Base-by-base conservation (phyloP, 2,113 vertebrate genomes). In the Rhineura floridana region DNA sequence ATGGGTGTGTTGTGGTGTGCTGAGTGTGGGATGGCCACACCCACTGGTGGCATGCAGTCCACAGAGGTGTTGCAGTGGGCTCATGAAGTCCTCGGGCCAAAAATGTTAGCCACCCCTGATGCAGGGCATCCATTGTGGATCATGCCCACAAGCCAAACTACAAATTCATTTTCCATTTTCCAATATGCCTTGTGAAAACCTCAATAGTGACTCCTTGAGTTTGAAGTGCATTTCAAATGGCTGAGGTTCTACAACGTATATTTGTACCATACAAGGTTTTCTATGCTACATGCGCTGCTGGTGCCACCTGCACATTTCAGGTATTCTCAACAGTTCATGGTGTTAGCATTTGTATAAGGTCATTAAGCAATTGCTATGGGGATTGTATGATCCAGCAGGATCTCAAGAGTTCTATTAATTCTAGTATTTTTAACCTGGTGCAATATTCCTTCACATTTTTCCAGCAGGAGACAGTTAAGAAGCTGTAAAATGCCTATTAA, bases 141-240 rank as follows among this genome's bases (percentile, higher is more conserved):
- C 39, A 63, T 5, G 36, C 3, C 10, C 7, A 8, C 62, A 81
- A 62, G 17, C 62, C 55, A 44, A 23, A 55, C 15, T 23, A 2
- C 17, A 73, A 13, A 59, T 59, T 11, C n/a, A 2, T 44, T 28
- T 15, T 78, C 62, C 33, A 17, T 12, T 9, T 30, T 36, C 17
- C 30, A 2, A 6, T 52, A 17, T 65, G 12, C 19, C n/a, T 55
- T 69, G 46, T 33, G 30, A 52, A 69, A 87, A 0, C 8, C 19
- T 30, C 8, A 30, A 10, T 80, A 67, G n/a, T 69, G 25, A 15
- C 6, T 19, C 2, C 15, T 3, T 10, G 44, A 50, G 15, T n/a
- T 87, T 75, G 91, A 84, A 93, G 80, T 91, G 55, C 84, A 4
- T 90, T 95, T 88, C 92, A 94, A 95, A 95, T 80, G 84, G 91